These are phyloP conservation scores for Gymnocheta viridis DNA, from an alignment of 2,888 invertebrate genomes.

Conservation along the genomic window DNA sequence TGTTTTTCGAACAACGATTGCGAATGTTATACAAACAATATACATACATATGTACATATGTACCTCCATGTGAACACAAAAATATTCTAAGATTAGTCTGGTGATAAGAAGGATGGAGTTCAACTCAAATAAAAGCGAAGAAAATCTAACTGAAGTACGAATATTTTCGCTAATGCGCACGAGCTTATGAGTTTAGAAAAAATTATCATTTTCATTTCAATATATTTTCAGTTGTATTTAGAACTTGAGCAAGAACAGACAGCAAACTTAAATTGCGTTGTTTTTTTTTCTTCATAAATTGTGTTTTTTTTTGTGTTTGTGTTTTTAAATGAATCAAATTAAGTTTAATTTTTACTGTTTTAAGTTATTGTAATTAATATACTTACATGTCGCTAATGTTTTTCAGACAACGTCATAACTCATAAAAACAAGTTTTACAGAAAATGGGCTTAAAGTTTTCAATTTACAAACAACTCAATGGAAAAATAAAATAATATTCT, in stretches of 20 bases:
- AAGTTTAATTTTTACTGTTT: too few relatives aligned
- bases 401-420: too few relatives aligned
- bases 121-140: slow-evolving; percentile 26
- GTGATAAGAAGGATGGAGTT: slow-evolving; percentile 48
- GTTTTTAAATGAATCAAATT: slow-evolving; percentile 6
- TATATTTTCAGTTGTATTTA: slow-evolving; percentile 61
- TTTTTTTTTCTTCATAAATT: neutral
- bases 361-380: slow-evolving; percentile 29
- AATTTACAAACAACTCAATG: too few relatives aligned
- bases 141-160: slow-evolving; percentile 34
- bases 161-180: slow-evolving; percentile 5
- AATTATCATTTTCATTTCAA: slow-evolving; percentile 30
- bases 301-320: neutral
- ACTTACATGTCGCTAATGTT: too few relatives aligned
- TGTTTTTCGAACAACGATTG: neutral
- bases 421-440: too few relatives aligned
- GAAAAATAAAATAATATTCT: too few relatives aligned
- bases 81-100: slow-evolving; percentile 12
- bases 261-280: neutral
- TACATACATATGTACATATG: neutral
- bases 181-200: slow-evolving; percentile 17
- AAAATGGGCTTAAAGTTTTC: too few relatives aligned
- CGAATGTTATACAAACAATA: neutral
- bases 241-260: slow-evolving; percentile 56
- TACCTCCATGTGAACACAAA: too few relatives aligned